Evolutionary conservation across 2,113 vertebrate genomes (phyloP).

Genomic region (Accipiter virgatus): DNA sequence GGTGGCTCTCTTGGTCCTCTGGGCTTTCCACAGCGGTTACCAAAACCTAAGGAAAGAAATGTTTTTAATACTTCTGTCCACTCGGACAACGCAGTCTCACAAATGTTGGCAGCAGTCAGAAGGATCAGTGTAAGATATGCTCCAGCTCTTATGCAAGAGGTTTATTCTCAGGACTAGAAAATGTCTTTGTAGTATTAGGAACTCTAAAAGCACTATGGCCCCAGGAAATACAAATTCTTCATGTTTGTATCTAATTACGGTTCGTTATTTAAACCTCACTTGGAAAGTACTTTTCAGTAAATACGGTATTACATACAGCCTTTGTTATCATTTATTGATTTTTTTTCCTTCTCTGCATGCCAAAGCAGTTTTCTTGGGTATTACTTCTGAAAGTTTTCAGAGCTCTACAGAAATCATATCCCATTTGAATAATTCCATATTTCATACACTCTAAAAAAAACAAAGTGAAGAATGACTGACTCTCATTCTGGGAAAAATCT

Average conservation of each 20-base stretch:
- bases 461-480: neutral
- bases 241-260: neutral
- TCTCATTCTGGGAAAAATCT: neutral
- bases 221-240: neutral
- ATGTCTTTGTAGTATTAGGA: neutral
- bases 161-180: neutral
- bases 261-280: neutral
- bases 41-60: conserved; percentile 80
- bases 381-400: neutral
- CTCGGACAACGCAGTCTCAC: neutral
- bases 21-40: conserved; percentile 87
- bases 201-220: neutral
- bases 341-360: neutral
- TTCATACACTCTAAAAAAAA: neutral
- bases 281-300: neutral
- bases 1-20: conserved; percentile 89
- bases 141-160: neutral
- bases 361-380: neutral
- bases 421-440: neutral
- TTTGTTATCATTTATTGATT: neutral
- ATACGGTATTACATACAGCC: neutral
- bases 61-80: neutral
- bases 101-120: neutral
- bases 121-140: neutral
- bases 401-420: neutral